Conservation (phyloP, 2,888 invertebrate genomes). For the Octodonta nipae region DNA sequence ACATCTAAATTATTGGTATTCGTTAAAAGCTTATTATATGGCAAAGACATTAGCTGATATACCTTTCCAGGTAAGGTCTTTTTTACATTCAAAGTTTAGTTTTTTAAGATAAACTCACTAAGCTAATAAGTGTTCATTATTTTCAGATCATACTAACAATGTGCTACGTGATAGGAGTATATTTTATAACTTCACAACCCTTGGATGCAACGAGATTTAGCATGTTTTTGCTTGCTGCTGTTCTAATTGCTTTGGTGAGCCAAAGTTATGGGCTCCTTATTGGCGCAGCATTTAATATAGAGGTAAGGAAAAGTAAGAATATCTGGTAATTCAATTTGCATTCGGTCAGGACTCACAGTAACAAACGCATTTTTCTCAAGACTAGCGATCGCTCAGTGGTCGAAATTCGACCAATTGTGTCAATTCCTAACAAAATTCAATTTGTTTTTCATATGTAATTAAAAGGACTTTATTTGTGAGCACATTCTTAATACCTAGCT, state of each 20-base stretch:
- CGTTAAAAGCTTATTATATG: constrained; percentile 88
- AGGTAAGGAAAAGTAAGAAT: constrained; percentile 39
- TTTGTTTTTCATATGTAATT: no score
- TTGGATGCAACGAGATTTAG: constrained; percentile 69
- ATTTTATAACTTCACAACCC: constrained; percentile 93
- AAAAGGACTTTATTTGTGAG: no score
- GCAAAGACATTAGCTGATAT: constrained; percentile 92
- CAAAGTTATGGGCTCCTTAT: constrained; percentile 85
- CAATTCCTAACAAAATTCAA: no score
- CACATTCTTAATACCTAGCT: no score
- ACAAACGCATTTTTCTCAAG: no score
- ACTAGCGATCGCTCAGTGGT: no score
- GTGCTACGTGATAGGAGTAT: constrained; percentile 73
- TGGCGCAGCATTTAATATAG: constrained; percentile 81
- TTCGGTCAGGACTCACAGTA: no score
- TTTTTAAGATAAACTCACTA: background rate
- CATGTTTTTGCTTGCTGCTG: constrained; percentile 62
- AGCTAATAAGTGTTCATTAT: constrained; percentile 6
- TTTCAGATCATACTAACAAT: constrained; percentile 73
- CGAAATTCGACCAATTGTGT: no score
- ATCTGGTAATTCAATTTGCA: no score
- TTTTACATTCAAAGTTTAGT: background rate
- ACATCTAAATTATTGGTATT: constrained; percentile 95
- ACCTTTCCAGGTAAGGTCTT: constrained; percentile 73
- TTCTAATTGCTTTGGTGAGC: constrained; percentile 79